Base-by-base conservation (phyloP, 2,888 invertebrate species). In the Cataglyphis rosenhaueri region DNA sequence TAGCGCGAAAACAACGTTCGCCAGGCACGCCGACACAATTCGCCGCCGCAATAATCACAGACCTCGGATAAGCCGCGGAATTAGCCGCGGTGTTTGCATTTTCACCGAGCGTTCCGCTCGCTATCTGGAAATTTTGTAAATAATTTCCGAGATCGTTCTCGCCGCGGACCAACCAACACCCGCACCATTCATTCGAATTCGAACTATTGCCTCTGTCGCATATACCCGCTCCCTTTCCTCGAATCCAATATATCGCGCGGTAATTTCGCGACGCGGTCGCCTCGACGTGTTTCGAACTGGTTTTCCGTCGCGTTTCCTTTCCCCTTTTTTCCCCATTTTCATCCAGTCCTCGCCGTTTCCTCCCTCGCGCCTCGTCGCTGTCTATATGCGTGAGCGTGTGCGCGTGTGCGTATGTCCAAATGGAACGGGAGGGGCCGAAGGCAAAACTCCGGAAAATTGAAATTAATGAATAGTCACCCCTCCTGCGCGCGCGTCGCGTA, bases 391-490 rank as follows among this genome's bases (percentile, higher is more conserved):
- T 15, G 81, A 38, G 32, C 25, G 55, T 41, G 61, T 25, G 48
- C 52, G 59, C 81, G 82, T 81, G 81, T 84, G 73, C 71, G 85
- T 81, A 83, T 78, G 83, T 73, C 62, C 78, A 87, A 89, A 87
- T 87, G 85, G 83, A 84, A 85, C 75, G 84, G 87, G 59, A 83
- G 87, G 89, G 88, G 89, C 90, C 88, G 90, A 89, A 92, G 91
- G 93, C 92, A 93, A 92, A 94, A 94, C 93, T 92, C 91, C 91
- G 93, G 92, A 93, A 94, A 94, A 94, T 94, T 94, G 94, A 94
- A 94, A 94, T 94, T 94, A 94, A 94, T 93, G 94, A 94, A 94
- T 92, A 91, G 92, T 89, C 91, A 84, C 86, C 86, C 81, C 64
- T 79, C 86, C 83, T 29, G 65, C 57, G 55, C 82, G 71, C 85